phyloP scores from a whole-genome alignment of 1,140 invertebrate genomes.

The Tetramorium simillimum region DNA sequence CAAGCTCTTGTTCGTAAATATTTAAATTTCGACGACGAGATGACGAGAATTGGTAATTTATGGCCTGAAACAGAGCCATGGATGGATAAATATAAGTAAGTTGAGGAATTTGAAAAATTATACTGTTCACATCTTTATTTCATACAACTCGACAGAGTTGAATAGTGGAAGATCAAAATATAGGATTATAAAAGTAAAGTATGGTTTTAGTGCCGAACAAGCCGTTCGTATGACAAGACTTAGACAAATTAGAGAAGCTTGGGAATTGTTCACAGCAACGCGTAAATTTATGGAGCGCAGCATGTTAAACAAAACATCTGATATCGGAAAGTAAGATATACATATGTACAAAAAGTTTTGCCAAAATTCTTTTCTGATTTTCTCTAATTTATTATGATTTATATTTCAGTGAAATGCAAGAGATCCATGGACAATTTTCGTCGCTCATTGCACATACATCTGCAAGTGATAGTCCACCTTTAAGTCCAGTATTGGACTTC shows the following conservation, averaged over 20 bases:
- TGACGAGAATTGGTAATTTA: constrained; percentile 87
- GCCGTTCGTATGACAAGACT: constrained; percentile 85
- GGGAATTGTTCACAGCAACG: constrained; percentile 86
- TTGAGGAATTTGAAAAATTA: constrained; percentile 5
- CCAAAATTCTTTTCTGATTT: background rate
- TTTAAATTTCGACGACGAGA: constrained; percentile 88
- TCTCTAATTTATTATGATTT: background rate
- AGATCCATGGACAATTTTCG: constrained; percentile 67
- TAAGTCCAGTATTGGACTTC: constrained; percentile 68
- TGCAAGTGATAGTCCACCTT: constrained; percentile 52
- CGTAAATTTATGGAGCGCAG: constrained; percentile 85
- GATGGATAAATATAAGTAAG: constrained; percentile 87
- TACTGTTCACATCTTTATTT: background rate
- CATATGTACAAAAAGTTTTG: background rate
- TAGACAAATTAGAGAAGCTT: constrained; percentile 86
- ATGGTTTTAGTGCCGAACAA: constrained; percentile 82
- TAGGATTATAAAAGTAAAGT: constrained; percentile 53
- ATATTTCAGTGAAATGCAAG: constrained; percentile 63
- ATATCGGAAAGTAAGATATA: constrained; percentile 55
- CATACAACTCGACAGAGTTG: background rate
- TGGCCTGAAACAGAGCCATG: constrained; percentile 88
- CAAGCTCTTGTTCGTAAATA: constrained; percentile 86
- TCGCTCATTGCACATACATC: constrained; percentile 54
- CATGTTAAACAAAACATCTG: constrained; percentile 58
- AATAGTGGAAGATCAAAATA: background rate